Conservation (phyloP, 2,113 vertebrate species). For the Plecturocebus donacophilus region DNA sequence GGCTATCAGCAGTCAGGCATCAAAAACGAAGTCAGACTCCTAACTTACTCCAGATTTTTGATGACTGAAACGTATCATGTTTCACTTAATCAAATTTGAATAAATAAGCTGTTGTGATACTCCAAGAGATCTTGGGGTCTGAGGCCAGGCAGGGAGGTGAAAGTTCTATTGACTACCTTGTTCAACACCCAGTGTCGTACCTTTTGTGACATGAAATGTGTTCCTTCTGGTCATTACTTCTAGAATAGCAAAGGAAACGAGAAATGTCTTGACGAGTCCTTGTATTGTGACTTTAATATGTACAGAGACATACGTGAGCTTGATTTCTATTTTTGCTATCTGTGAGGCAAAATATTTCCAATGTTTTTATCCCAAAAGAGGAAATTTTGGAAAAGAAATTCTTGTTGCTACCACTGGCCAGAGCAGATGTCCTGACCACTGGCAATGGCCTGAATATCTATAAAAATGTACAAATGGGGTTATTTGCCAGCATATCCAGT, state of each 20-base stretch:
- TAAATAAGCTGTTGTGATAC: neutral
- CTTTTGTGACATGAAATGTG: neutral
- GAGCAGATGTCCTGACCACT: neutral
- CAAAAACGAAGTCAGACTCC: neutral
- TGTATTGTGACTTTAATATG: neutral
- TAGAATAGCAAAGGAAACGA: neutral
- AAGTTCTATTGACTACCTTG: neutral
- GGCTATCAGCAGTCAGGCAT: neutral
- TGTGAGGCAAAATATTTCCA: neutral
- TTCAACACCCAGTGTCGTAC: neutral
- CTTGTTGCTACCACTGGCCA: neutral
- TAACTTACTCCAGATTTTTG: neutral
- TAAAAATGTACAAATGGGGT: neutral
- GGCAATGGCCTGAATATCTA: neutral
- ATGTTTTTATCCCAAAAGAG: neutral
- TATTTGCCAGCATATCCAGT: neutral
- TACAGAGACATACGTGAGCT: neutral
- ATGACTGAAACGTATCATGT: neutral
- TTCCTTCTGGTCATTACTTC: neutral
- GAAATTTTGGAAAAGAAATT: neutral
- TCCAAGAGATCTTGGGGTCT: neutral
- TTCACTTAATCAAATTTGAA: conserved; percentile 7
- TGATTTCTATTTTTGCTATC: neutral
- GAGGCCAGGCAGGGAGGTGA: neutral
- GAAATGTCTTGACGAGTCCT: neutral